Conservation (phyloP, 2,888 invertebrate genomes). For the Drosophila prostipennis region DNA sequence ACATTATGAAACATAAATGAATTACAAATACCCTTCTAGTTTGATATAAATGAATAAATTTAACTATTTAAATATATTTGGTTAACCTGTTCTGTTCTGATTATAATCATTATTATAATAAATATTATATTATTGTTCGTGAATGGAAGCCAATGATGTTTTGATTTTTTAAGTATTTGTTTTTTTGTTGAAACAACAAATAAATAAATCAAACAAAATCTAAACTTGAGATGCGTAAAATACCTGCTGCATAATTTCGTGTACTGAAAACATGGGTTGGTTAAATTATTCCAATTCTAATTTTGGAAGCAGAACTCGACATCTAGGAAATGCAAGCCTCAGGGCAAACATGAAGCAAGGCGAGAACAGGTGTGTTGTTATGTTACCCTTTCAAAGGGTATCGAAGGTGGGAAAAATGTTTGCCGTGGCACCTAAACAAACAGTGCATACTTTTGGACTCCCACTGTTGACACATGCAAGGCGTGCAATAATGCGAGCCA, state of each 20-base stretch:
- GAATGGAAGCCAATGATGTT: too few species aligned
- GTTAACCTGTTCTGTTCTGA: too few species aligned
- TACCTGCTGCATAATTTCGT: neutral
- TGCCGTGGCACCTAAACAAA: conserved; percentile 66
- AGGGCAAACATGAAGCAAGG: neutral
- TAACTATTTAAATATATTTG: too few species aligned
- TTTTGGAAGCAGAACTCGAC: neutral
- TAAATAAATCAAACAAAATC: too few species aligned
- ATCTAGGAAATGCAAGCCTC: neutral
- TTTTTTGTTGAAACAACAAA: too few species aligned
- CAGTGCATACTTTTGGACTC: conserved; percentile 63
- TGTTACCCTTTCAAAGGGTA: conserved; percentile 9
- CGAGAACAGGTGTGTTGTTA: neutral
- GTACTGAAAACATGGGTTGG: neutral
- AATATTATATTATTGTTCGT: too few species aligned
- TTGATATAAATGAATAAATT: too few species aligned
- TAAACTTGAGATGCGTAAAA: too few species aligned
- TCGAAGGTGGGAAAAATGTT: conserved; percentile 49
- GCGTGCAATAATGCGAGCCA: conserved; percentile 25
- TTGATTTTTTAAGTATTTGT: too few species aligned
- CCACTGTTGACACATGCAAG: conserved; percentile 50
- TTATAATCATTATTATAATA: too few species aligned
- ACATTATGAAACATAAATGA: neutral
- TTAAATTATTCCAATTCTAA: neutral
- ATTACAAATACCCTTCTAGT: neutral